These are phyloP conservation scores for Acleris laterana DNA, from an alignment of 2,888 invertebrate genomes.

Conservation along the genomic window DNA sequence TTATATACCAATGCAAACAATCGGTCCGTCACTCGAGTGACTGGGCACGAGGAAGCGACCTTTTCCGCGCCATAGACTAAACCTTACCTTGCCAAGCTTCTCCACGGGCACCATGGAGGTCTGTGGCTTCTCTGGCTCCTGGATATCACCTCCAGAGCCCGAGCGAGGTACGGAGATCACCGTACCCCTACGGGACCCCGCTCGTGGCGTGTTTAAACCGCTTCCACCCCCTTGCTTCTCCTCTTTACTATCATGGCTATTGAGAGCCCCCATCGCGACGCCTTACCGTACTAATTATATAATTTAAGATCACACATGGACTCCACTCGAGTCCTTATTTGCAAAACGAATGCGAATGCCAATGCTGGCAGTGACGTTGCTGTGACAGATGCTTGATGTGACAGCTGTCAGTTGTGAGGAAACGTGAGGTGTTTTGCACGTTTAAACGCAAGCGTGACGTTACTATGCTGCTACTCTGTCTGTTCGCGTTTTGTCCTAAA, in stretches of 20 bases:
- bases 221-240: constrained; percentile 62
- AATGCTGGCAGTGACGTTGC: constrained; percentile 24
- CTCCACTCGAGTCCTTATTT: constrained; percentile 26
- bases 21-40: constrained; percentile 24
- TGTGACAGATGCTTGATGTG: constrained; percentile 30
- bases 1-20: constrained; percentile 32
- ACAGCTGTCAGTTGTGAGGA: constrained; percentile 26
- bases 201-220: constrained; percentile 71
- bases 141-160: constrained; percentile 87
- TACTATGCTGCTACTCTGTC: not conserved
- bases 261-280: constrained; percentile 67
- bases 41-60: constrained; percentile 47
- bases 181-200: constrained; percentile 75
- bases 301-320: constrained; percentile 19
- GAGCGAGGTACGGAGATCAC: constrained; percentile 75
- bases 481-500: too few relatives aligned
- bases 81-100: constrained; percentile 88
- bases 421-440: constrained; percentile 11
- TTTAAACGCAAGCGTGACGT: constrained; percentile 4
- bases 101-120: constrained; percentile 89
- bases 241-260: constrained; percentile 62
- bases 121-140: constrained; percentile 85
- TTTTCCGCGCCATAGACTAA: constrained; percentile 42
- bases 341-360: constrained; percentile 22
- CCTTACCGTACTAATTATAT: constrained; percentile 12